Evolutionary conservation across 2,113 vertebrate genomes (phyloP).

Genomic region (Nestor notabilis): DNA sequence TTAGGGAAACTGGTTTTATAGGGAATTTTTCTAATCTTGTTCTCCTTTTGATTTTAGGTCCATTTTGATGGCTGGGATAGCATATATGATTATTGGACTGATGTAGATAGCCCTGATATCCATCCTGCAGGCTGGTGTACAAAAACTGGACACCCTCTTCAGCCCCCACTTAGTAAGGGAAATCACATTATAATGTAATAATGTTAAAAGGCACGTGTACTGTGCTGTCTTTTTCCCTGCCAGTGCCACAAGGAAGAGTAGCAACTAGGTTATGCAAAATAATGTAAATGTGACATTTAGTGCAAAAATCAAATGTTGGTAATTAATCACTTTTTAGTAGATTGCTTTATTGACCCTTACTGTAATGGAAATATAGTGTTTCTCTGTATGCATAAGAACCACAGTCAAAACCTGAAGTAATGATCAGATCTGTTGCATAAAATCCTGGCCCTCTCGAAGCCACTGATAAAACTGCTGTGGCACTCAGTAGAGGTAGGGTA

Average conservation of each 20-base stretch:
- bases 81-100: conserved; percentile 85
- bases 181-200: background rate
- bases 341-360: background rate
- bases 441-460: background rate
- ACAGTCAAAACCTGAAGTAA: background rate
- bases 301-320: background rate
- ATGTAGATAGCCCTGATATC: conserved; percentile 84
- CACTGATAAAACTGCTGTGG: background rate
- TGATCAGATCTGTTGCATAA: background rate
- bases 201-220: background rate
- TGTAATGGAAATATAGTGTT: background rate
- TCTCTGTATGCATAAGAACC: background rate
- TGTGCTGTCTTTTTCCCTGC: background rate
- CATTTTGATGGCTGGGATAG: conserved; percentile 87
- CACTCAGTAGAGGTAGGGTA: background rate
- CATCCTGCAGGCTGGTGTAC: conserved; percentile 87
- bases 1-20: background rate
- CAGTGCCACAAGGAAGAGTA: background rate
- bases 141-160: conserved; percentile 84
- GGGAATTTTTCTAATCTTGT: background rate
- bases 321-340: background rate
- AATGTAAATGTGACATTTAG: conserved; percentile 1
- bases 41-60: conserved; percentile 65
- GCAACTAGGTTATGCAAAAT: background rate
- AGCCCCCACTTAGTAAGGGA: conserved; percentile 85